Conservation (phyloP, 1,140 invertebrate genomes). For the Brachionus rubens region DNA sequence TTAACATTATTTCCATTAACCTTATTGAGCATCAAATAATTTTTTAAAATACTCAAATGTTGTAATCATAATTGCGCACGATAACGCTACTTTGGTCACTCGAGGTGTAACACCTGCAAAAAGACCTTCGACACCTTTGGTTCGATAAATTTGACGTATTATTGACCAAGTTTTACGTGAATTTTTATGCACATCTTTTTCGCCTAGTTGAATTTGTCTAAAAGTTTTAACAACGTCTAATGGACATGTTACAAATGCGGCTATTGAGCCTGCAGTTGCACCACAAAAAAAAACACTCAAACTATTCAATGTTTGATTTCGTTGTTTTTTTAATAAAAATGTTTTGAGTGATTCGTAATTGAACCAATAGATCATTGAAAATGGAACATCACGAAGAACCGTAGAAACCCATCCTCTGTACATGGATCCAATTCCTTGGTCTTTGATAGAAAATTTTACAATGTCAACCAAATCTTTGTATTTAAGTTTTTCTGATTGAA, state of each 20-base stretch:
- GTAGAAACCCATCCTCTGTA: constrained; percentile 34
- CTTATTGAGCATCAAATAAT: no score
- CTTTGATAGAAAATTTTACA: not conserved
- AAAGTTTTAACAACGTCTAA: constrained; percentile 45
- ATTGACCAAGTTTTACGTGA: not conserved
- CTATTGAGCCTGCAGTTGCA: not conserved
- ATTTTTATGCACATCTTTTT: constrained; percentile 17
- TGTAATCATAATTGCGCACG: constrained; percentile 47
- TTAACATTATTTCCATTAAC: no score
- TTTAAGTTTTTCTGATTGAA: constrained; percentile 43
- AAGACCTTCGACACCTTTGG: constrained; percentile 5
- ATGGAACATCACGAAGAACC: constrained; percentile 42
- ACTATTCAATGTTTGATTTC: not conserved
- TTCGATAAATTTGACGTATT: not conserved
- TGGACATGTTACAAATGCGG: constrained; percentile 34
- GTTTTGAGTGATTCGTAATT: constrained; percentile 42
- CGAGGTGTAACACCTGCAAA: constrained; percentile 43
- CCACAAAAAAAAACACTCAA: constrained; percentile 33
- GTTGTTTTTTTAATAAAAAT: not conserved
- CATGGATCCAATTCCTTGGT: not conserved
- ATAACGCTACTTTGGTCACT: constrained; percentile 45
- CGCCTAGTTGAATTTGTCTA: constrained; percentile 42
- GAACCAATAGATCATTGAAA: constrained; percentile 46
- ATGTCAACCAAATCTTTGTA: not conserved
- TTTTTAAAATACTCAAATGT: constrained; percentile 46